Conservation (phyloP, 2,113 vertebrate species). For the Bubo bubo region DNA sequence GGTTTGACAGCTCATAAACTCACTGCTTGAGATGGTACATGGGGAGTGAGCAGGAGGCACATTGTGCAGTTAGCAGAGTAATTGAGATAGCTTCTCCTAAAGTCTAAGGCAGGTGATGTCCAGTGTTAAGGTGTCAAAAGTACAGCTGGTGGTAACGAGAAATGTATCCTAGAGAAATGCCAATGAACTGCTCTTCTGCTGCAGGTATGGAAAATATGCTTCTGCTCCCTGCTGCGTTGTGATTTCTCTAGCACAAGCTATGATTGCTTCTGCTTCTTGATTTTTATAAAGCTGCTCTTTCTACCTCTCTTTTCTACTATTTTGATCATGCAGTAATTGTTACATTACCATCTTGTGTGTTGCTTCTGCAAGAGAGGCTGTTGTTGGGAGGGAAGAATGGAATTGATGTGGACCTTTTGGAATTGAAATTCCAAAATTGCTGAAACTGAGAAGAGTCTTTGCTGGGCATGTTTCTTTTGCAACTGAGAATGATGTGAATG, state of each 20-base stretch:
- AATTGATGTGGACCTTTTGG: not conserved
- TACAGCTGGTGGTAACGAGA: not conserved
- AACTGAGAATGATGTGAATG: not conserved
- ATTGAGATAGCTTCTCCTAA: not conserved
- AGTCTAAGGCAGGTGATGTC: not conserved
- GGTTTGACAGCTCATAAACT: not conserved
- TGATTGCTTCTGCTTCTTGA: not conserved
- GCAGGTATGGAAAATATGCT: not conserved
- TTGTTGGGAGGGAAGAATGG: not conserved
- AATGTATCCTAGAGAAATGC: not conserved
- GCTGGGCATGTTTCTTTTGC: not conserved
- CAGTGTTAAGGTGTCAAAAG: not conserved
- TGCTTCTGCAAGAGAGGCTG: not conserved
- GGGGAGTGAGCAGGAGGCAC: not conserved
- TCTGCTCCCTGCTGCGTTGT: not conserved
- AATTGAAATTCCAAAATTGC: not conserved
- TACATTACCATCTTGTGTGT: not conserved
- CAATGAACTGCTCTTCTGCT: not conserved
- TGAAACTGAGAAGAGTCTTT: not conserved
- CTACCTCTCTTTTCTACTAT: not conserved
- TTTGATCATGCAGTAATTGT: not conserved
- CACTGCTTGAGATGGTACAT: not conserved
- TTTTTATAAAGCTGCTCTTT: not conserved
- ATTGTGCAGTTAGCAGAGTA: not conserved
- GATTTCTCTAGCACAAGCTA: not conserved